A percentile compares a stretch with the other conserved stretches of the same genome.
Evolutionary conservation across 2,888 invertebrate species (phyloP).

Genomic region (Aricia artaxerxes): DNA sequence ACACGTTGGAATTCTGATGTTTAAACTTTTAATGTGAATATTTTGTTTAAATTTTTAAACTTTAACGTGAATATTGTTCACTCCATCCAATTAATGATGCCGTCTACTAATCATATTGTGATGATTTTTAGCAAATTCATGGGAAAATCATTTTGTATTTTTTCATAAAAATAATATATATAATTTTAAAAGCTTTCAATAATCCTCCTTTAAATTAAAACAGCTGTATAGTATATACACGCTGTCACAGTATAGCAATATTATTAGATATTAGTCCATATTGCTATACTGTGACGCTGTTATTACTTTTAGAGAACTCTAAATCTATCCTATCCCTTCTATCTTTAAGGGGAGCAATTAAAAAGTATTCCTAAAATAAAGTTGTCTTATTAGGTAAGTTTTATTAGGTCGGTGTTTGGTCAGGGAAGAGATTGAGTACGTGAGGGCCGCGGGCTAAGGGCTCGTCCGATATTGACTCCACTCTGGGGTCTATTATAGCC

Average conservation of each 20-base stretch:
- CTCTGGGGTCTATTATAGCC: not conserved
- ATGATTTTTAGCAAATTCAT: not conserved
- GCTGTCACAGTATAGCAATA: too few relatives aligned
- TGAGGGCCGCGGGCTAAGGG: not conserved
- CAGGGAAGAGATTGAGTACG: slow-evolving; percentile 11
- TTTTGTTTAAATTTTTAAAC: too few relatives aligned
- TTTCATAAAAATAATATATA: too few relatives aligned
- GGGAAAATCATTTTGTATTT: too few relatives aligned
- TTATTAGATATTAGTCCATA: too few relatives aligned
- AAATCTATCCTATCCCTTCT: not conserved
- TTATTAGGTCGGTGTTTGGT: not conserved
- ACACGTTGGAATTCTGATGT: not conserved
- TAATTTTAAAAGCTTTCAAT: too few relatives aligned
- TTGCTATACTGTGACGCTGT: too few relatives aligned
- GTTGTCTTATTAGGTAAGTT: not conserved
- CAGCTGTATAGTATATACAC: too few relatives aligned
- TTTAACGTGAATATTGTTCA: not conserved
- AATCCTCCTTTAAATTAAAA: too few relatives aligned
- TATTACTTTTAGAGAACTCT: too few relatives aligned
- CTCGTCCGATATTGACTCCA: not conserved
- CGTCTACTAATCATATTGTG: not conserved
- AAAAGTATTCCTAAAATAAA: not conserved
- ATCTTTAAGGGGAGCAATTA: not conserved
- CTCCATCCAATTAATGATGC: not conserved
- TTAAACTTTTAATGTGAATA: not conserved